These are phyloP conservation scores for Ricordea florida DNA, from an alignment of 92 coral and sea anemone species.

Conservation along the genomic window DNA sequence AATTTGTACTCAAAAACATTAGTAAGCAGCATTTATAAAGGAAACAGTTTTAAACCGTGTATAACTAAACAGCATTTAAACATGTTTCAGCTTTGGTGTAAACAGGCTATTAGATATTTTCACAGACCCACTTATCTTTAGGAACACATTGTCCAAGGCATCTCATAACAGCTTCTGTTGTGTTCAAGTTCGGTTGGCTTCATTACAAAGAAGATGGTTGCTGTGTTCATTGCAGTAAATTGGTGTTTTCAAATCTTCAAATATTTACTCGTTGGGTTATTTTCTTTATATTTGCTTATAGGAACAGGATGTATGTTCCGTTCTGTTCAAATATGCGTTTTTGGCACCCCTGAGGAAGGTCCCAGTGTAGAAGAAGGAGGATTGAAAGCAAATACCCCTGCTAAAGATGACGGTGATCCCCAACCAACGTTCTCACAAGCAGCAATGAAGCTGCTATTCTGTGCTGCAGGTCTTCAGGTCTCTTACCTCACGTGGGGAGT, in stretches of 20 bases:
- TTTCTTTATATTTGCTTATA: no score
- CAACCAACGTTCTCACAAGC: slow-evolving; percentile 57
- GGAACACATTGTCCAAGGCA: no score
- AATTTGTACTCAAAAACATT: no score
- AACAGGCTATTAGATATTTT: no score
- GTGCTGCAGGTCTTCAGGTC: slow-evolving; percentile 87
- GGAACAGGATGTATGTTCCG: slow-evolving; percentile 82
- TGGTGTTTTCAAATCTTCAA: slow-evolving; percentile 3
- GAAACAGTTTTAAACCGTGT: no score
- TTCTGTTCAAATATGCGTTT: slow-evolving; percentile 83
- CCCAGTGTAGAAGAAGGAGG: slow-evolving; percentile 77
- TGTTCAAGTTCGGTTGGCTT: no score
- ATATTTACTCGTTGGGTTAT: no score
- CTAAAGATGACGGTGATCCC: slow-evolving; percentile 19
- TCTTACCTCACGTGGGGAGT: slow-evolving; percentile 97
- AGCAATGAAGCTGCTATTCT: slow-evolving; percentile 64
- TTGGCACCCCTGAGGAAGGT: slow-evolving; percentile 83
- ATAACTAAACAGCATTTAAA: no score
- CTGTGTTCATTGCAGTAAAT: not conserved
- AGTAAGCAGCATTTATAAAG: no score
- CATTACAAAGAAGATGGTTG: not conserved
- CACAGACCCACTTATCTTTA: no score
- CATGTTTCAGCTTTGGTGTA: no score
- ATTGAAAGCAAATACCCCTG: not conserved
- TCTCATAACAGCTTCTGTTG: no score